A percentile compares a stretch with the other conserved stretches of the same genome.
These are phyloP conservation scores for Triplophysa yarkandensis DNA, from an alignment of 2,797 vertebrate genomes.

Conservation along the genomic window DNA sequence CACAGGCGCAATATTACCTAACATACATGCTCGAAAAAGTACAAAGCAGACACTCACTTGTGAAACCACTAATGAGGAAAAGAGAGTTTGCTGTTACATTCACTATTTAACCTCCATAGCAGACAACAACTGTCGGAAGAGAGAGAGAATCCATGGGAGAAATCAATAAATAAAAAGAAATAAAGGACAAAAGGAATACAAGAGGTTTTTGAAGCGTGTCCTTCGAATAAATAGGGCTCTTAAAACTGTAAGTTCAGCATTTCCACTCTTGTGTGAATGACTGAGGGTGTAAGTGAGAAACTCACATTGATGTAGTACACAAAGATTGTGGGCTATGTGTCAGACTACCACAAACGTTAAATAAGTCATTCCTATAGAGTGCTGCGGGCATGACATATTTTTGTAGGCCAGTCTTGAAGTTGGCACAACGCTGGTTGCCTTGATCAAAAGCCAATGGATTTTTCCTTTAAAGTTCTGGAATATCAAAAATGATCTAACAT, in stretches of 20 bases:
- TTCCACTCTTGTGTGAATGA: conserved; percentile 24
- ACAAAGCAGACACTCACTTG: conserved; percentile 26
- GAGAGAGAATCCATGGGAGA: neutral
- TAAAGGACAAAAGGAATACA: neutral
- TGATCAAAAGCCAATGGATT: neutral
- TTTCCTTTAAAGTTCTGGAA: no score
- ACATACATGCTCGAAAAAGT: neutral
- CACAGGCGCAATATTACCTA: neutral
- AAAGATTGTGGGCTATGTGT: neutral
- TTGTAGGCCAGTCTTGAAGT: no score
- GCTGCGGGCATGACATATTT: no score
- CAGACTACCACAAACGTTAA: neutral
- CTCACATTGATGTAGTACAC: conserved; percentile 1
- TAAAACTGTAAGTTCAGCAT: conserved; percentile 35
- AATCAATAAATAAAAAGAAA: conserved; percentile 11
- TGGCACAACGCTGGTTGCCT: no score
- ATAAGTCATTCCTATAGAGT: neutral
- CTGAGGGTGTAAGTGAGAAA: neutral
- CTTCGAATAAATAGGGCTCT: conserved; percentile 44
- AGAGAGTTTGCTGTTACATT: conserved; percentile 51
- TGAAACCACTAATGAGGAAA: conserved; percentile 51
- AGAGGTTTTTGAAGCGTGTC: conserved; percentile 19
- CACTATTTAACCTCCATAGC: conserved; percentile 56
- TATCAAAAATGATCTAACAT: no score
- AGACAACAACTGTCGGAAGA: conserved; percentile 50